These are phyloP conservation scores for Paramormyrops hopkinsi DNA, from an alignment of 2,797 vertebrate genomes.

Conservation along the genomic window DNA sequence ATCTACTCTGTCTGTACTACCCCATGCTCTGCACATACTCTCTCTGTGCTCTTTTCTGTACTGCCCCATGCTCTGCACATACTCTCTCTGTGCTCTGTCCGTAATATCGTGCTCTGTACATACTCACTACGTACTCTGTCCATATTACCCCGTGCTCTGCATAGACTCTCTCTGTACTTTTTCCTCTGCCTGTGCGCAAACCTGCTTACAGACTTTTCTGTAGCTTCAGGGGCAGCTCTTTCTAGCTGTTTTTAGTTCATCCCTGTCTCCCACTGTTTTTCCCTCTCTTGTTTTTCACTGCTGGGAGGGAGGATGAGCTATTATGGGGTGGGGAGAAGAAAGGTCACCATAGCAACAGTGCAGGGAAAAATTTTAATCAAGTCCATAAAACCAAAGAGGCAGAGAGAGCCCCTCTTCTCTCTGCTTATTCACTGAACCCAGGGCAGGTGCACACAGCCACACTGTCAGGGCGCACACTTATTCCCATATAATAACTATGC, in stretches of 20 bases:
- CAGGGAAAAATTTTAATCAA: neutral
- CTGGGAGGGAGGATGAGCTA: neutral
- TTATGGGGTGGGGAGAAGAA: neutral
- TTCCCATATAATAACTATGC: neutral
- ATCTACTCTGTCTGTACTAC: too few relatives aligned
- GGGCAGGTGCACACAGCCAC: neutral
- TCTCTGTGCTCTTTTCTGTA: neutral
- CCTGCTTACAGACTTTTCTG: conserved; percentile 23
- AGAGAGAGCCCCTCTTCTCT: neutral
- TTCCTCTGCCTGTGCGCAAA: neutral
- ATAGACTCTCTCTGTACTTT: neutral
- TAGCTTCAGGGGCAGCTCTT: conserved; percentile 43
- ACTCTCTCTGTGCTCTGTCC: too few relatives aligned
- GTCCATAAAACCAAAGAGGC: neutral
- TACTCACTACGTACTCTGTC: neutral
- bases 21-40: too few relatives aligned
- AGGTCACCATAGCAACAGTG: neutral
- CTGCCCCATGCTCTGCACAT: neutral
- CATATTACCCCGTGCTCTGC: neutral
- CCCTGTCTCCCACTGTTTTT: conserved; percentile 38
- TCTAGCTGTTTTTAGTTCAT: conserved; percentile 45
- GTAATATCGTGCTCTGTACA: too few relatives aligned
- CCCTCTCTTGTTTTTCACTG: conserved; percentile 18
- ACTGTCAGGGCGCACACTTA: neutral
- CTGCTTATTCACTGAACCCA: neutral